These are phyloP conservation scores for Micropterix aruncella DNA, from an alignment of 2,888 invertebrate genomes.

Conservation along the genomic window DNA sequence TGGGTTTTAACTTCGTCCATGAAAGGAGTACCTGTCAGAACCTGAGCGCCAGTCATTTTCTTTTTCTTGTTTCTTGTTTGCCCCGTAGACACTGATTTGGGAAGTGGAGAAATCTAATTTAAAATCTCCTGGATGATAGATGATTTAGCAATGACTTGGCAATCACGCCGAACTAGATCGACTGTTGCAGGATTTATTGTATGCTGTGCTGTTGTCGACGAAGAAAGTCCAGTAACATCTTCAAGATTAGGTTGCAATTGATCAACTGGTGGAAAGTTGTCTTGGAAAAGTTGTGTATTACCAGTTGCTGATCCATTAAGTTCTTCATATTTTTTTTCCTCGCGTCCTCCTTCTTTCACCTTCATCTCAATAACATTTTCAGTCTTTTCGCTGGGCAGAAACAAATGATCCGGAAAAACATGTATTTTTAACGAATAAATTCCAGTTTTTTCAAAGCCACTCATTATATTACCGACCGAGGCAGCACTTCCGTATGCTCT, in stretches of 20 bases:
- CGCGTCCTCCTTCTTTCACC: conserved; percentile 1
- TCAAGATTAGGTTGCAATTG: too few species aligned
- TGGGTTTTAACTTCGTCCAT: not conserved
- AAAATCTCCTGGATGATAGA: not conserved
- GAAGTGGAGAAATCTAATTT: not conserved
- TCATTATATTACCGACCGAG: not conserved
- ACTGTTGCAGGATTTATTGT: not conserved
- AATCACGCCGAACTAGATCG: not conserved
- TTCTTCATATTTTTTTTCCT: conserved; percentile 3
- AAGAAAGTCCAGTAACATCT: too few species aligned
- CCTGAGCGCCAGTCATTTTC: not conserved
- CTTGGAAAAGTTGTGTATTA: too few species aligned
- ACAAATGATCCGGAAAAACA: conserved; percentile 6
- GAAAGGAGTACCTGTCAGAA: not conserved
- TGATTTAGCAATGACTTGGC: not conserved
- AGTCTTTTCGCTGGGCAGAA: conserved; percentile 5
- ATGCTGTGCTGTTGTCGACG: not conserved
- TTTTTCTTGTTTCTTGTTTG: not conserved
- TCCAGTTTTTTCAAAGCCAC: not conserved
- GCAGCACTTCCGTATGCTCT: conserved; percentile 1
- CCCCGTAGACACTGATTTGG: not conserved
- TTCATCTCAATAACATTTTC: conserved; percentile 4
- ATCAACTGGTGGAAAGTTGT: too few species aligned
- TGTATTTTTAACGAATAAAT: not conserved
- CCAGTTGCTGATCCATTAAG: conserved; percentile 1